Conservation (phyloP, 2,113 vertebrate species). For the Andinoacara biseriatus region DNA sequence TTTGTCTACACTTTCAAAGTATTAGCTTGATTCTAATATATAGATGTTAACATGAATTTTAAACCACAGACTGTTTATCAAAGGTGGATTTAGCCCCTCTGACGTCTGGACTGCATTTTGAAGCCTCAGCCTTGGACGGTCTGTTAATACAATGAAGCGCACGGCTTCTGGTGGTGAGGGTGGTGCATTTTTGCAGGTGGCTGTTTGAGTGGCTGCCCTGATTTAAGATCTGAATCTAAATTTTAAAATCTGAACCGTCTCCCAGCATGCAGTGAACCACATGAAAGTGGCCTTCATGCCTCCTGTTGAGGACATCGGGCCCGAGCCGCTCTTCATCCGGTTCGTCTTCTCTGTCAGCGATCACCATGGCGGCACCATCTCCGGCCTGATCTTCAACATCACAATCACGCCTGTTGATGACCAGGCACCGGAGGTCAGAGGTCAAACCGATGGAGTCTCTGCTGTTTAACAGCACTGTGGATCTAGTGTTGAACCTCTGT, state of each 20-base stretch:
- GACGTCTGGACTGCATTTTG: too few species aligned
- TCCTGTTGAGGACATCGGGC: constrained; percentile 80
- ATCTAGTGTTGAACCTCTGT: not conserved
- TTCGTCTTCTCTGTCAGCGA: constrained; percentile 84
- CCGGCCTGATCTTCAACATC: constrained; percentile 80
- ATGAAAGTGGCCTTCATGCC: constrained; percentile 86
- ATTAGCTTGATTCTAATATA: not conserved
- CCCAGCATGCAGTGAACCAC: constrained; percentile 81
- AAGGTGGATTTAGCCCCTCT: too few species aligned
- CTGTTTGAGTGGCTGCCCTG: too few species aligned
- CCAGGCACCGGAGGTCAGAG: constrained; percentile 76
- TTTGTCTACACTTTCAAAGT: too few species aligned
- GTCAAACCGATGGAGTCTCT: fast-evolving
- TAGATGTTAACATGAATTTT: not conserved
- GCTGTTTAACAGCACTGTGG: not conserved
- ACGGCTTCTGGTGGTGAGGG: not conserved
- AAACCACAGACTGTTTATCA: too few species aligned
- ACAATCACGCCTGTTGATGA: constrained; percentile 80
- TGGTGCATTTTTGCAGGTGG: not conserved
- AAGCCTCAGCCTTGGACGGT: too few species aligned
- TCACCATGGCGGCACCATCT: constrained; percentile 77
- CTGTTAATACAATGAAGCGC: too few species aligned
- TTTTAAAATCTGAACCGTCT: not conserved
- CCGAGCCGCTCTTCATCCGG: constrained; percentile 74
- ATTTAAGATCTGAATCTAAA: not conserved